phyloP scores from a whole-genome alignment of 2,797 vertebrate genomes.

The Perodicticus potto region DNA sequence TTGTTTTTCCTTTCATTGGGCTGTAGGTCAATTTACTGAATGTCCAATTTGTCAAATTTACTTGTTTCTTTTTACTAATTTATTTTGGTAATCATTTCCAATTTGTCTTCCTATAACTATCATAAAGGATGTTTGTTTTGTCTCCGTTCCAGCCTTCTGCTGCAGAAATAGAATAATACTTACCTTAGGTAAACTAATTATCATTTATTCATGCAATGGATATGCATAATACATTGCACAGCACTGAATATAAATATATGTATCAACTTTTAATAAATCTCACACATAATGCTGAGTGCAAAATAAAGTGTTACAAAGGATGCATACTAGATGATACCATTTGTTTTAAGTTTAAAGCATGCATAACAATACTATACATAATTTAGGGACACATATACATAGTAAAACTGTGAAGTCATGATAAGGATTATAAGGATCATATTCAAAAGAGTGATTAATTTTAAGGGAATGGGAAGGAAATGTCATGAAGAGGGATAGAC shows the following conservation, averaged over 20 bases:
- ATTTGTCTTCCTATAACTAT: background rate
- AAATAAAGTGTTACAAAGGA: background rate
- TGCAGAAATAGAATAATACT: background rate
- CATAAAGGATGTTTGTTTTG: background rate
- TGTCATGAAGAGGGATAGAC: background rate
- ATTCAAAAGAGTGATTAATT: background rate
- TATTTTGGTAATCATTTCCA: background rate
- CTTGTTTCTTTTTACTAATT: background rate
- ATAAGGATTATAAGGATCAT: background rate
- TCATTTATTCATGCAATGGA: background rate
- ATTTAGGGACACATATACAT: background rate
- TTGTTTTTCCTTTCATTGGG: background rate
- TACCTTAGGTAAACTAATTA: background rate
- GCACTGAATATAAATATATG: background rate
- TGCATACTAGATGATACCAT: background rate
- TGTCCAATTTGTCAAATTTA: background rate
- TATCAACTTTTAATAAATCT: conserved; percentile 7
- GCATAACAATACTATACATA: background rate
- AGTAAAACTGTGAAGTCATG: background rate
- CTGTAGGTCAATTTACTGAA: conserved; percentile 3
- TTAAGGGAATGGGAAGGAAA: background rate
- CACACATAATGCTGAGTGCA: background rate
- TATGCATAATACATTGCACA: background rate
- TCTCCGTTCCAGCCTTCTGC: background rate
- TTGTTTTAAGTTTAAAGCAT: background rate